phyloP scores from a whole-genome alignment of 2,797 vertebrate species.

The Neosilurus hyrtlii region DNA sequence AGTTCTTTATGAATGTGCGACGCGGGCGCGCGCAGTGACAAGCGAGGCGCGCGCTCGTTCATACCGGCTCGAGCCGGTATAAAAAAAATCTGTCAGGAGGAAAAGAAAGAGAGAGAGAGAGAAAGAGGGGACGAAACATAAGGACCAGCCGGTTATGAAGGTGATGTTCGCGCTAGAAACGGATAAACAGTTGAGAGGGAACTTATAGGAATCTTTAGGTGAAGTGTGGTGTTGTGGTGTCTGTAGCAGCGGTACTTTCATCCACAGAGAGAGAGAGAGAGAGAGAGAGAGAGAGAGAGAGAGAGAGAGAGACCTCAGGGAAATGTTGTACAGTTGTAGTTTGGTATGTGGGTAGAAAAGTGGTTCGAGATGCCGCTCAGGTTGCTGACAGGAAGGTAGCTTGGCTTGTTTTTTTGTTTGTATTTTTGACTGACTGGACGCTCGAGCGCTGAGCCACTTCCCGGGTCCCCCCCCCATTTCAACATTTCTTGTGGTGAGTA shows the following conservation, averaged over 20 bases:
- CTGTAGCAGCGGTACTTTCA: neutral
- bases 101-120: neutral
- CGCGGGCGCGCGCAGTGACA: neutral
- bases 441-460: no score
- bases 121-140: neutral
- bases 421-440: no score
- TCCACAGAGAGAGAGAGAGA: neutral
- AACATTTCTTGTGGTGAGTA: conserved; percentile 12
- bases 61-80: conserved; percentile 74
- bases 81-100: conserved; percentile 52
- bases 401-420: neutral
- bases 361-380: neutral
- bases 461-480: no score
- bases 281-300: neutral
- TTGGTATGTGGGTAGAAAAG: neutral
- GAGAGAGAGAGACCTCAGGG: neutral
- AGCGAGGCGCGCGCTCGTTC: neutral
- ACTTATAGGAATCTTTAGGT: neutral
- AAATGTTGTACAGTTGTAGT: neutral
- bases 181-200: no score
- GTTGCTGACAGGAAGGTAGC: neutral
- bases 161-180: neutral
- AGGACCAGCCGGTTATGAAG: neutral
- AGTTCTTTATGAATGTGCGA: neutral
- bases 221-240: no score